Evolutionary conservation across 2,113 vertebrate genomes (phyloP).

Genomic region (Melanocharis versteri): DNA sequence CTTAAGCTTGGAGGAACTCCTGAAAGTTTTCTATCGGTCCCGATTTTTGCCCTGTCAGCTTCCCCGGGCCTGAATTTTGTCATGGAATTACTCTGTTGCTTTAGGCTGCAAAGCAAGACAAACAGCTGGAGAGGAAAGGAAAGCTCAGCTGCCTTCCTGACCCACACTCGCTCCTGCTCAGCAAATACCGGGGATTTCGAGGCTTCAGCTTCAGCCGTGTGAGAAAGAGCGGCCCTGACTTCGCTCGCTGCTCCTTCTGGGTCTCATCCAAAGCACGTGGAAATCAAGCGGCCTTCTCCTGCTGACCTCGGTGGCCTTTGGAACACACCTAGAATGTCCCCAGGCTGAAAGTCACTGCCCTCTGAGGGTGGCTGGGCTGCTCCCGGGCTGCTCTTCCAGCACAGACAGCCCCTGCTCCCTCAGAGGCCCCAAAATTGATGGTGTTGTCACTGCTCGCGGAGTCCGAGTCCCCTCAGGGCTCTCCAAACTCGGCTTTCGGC

Average conservation of each 20-base stretch:
- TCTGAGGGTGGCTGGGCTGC: not conserved
- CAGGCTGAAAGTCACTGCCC: not conserved
- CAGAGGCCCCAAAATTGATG: not conserved
- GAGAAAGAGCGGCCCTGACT: not conserved
- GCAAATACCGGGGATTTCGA: not conserved
- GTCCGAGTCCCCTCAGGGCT: not conserved
- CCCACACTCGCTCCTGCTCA: not conserved
- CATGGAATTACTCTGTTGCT: conserved; percentile 19
- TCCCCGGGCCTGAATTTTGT: conserved; percentile 2
- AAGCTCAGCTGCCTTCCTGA: conserved; percentile 38
- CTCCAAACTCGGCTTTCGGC: not conserved
- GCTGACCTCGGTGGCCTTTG: not conserved
- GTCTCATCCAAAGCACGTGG: not conserved
- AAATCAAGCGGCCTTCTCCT: not conserved
- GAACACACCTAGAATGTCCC: not conserved
- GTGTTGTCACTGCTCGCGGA: fast-evolving
- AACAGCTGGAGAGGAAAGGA: conserved; percentile 13
- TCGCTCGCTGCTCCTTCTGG: not conserved
- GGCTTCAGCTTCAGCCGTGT: not conserved
- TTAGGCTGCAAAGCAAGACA: conserved; percentile 40
- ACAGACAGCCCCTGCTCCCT: not conserved
- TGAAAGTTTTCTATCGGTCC: not conserved
- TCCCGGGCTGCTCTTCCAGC: not conserved
- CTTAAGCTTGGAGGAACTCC: not conserved
- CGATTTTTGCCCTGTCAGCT: conserved; percentile 18